phyloP scores from a whole-genome alignment of 2,888 invertebrate species.

The Drosophila algonquin region DNA sequence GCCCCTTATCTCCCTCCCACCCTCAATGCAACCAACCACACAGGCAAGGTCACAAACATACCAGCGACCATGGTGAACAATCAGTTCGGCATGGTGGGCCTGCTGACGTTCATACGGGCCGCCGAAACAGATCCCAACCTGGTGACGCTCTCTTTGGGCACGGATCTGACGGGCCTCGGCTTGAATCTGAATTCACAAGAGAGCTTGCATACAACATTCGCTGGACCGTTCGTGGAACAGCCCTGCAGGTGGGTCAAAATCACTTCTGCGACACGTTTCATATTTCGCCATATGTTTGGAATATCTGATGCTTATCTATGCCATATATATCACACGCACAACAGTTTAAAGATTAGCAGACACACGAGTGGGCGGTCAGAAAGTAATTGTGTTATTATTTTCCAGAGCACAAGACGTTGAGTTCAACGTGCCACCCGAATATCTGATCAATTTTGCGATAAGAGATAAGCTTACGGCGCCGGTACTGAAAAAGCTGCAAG shows the following conservation, averaged over 20 bases:
- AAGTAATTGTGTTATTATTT: conserved; percentile 2
- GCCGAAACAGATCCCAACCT: conserved; percentile 98
- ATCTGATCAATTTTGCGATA: conserved; percentile 98
- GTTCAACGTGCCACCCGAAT: conserved; percentile 99
- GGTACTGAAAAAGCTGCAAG: conserved; percentile 98
- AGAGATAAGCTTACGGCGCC: conserved; percentile 97
- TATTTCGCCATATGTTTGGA: neutral
- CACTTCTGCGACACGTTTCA: neutral
- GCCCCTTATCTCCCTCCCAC: too few relatives aligned
- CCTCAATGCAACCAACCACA: conserved; percentile 16
- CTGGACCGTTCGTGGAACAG: conserved; percentile 99
- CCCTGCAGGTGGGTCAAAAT: conserved; percentile 88
- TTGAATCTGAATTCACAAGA: conserved; percentile 99
- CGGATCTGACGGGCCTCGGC: conserved; percentile 98
- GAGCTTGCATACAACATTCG: conserved; percentile 98
- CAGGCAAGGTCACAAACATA: conserved; percentile 98
- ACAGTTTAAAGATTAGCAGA: neutral
- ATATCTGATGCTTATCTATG: neutral
- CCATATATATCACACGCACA: too few relatives aligned
- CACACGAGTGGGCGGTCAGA: neutral
- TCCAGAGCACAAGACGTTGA: conserved; percentile 98
- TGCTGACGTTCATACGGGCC: conserved; percentile 98
- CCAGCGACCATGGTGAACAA: conserved; percentile 99
- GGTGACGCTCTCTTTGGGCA: conserved; percentile 97
- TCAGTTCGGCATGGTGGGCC: conserved; percentile 99